phyloP scores from a whole-genome alignment of 2,888 invertebrate species.

The Liopterus haemorrhoidalis region DNA sequence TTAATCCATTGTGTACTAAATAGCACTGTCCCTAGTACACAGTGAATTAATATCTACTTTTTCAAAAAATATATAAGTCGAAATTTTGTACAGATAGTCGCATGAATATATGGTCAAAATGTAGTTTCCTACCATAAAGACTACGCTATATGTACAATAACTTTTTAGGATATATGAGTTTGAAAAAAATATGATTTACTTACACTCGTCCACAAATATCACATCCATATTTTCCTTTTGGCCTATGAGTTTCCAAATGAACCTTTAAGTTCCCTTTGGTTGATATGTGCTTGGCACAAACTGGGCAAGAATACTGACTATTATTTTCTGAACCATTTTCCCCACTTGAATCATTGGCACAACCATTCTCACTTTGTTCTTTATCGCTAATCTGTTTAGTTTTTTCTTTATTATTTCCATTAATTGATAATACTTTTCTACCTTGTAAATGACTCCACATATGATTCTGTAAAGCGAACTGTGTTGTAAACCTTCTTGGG shows the following conservation, averaged over 20 bases:
- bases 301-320: slow-evolving; percentile 48
- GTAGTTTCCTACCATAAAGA: no score
- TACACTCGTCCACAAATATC: slow-evolving; percentile 63
- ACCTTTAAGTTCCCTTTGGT: slow-evolving; percentile 58
- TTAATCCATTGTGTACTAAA: no score
- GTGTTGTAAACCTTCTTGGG: slow-evolving; percentile 51
- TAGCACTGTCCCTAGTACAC: no score
- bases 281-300: slow-evolving; percentile 57
- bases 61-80: no score
- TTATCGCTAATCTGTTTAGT: slow-evolving; percentile 2
- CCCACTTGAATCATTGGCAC: slow-evolving; percentile 38
- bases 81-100: no score
- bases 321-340: slow-evolving; percentile 32
- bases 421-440: slow-evolving; percentile 34
- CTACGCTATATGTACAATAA: no score
- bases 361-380: slow-evolving; percentile 34
- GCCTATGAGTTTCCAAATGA: slow-evolving; percentile 59
- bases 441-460: slow-evolving; percentile 53
- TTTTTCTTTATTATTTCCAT: slow-evolving; percentile 30
- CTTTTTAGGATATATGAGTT: background rate
- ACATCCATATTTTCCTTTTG: slow-evolving; percentile 57
- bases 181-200: slow-evolving; percentile 40
- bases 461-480: slow-evolving; percentile 57
- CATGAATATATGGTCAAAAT: no score
- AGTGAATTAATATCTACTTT: no score